A percentile compares a stretch with the other conserved stretches of the same genome.
These are phyloP conservation scores for Eupeodes latifasciatus DNA, from an alignment of 2,888 invertebrate species.

Conservation along the genomic window DNA sequence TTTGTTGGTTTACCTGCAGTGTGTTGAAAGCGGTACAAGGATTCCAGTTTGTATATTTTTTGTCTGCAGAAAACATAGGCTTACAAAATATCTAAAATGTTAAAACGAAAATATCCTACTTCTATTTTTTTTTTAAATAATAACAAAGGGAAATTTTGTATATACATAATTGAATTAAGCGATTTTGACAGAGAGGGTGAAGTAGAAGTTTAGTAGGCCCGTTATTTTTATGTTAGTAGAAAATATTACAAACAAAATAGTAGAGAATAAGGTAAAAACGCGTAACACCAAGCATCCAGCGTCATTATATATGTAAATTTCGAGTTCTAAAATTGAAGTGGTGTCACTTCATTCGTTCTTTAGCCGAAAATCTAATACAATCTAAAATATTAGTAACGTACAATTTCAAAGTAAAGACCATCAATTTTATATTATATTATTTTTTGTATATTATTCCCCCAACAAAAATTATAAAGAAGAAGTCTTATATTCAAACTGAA, in stretches of 20 bases:
- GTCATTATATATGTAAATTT: too few relatives aligned
- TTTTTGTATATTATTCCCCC: not conserved
- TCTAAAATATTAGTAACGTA: not conserved
- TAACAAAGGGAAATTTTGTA: not conserved
- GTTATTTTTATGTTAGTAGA: too few relatives aligned
- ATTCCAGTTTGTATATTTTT: slow-evolving; percentile 7
- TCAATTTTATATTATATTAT: not conserved
- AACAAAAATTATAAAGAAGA: not conserved
- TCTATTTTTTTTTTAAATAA: not conserved
- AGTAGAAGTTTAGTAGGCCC: too few relatives aligned
- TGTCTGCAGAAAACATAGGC: slow-evolving; percentile 39
- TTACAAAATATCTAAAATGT: slow-evolving; percentile 36
- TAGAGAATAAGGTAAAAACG: too few relatives aligned
- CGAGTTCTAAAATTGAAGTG: too few relatives aligned
- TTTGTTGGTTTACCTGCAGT: slow-evolving; percentile 58
- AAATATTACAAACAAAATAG: too few relatives aligned
- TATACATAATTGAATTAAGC: too few relatives aligned
- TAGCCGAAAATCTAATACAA: too few relatives aligned
- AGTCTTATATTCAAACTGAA: not conserved
- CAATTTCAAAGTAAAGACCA: not conserved
- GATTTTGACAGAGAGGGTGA: too few relatives aligned
- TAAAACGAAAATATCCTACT: not conserved
- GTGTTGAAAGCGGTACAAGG: slow-evolving; percentile 25
- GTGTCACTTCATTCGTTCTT: too few relatives aligned
- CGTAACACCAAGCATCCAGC: too few relatives aligned